Evolutionary conservation across 2,113 vertebrate species (phyloP).

Genomic region (Falcunculus frontatus): DNA sequence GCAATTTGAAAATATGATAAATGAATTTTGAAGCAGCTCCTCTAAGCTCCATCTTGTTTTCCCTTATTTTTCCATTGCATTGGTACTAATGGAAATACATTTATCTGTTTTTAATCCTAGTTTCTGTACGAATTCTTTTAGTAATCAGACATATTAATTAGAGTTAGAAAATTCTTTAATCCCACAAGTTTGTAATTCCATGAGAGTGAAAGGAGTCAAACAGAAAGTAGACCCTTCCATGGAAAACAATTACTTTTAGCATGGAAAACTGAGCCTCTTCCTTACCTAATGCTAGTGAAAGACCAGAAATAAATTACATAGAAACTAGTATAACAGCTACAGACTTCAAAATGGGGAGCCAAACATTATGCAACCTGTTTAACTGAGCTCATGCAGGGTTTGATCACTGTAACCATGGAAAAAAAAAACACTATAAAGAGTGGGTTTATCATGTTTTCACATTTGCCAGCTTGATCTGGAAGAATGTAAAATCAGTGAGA

Average conservation of each 20-base stretch:
- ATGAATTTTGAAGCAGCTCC: neutral
- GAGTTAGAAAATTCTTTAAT: neutral
- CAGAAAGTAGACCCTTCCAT: neutral
- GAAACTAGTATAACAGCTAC: neutral
- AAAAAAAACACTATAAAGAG: neutral
- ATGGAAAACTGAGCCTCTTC: neutral
- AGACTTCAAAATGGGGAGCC: neutral
- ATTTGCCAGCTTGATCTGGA: constrained; percentile 44
- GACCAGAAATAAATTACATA: constrained; percentile 10
- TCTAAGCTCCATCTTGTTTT: neutral
- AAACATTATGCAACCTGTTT: constrained; percentile 39
- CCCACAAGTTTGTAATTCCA: neutral
- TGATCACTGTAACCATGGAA: constrained; percentile 14
- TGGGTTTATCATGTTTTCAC: constrained; percentile 45
- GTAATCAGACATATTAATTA: neutral
- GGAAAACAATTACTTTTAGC: neutral
- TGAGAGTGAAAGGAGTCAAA: neutral
- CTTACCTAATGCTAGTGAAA: neutral
- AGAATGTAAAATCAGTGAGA: constrained; percentile 41
- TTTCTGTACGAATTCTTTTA: neutral
- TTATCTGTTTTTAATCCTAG: neutral
- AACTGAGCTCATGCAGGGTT: constrained; percentile 44
- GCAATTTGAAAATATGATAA: neutral
- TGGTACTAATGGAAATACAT: neutral
- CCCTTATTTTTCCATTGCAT: neutral